phyloP scores from a whole-genome alignment of 2,888 invertebrate genomes.

The Luperina testacea region DNA sequence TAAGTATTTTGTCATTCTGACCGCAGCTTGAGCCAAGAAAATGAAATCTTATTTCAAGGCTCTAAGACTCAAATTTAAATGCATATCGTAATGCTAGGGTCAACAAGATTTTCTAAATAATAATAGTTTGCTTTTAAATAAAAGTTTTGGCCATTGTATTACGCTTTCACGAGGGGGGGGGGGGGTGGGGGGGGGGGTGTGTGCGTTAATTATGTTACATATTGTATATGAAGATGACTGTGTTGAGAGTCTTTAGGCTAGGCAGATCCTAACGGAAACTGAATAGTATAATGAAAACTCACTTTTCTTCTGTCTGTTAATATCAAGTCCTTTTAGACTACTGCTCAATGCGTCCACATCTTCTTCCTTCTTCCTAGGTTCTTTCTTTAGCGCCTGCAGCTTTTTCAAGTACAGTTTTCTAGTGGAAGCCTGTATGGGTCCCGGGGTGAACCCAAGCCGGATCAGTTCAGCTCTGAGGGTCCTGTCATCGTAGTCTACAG shows the following conservation, averaged over 20 bases:
- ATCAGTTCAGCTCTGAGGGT: slow-evolving; percentile 92
- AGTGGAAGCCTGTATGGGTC: slow-evolving; percentile 95
- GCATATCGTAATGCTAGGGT: too few species aligned
- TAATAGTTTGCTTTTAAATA: too few species aligned
- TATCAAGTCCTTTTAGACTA: slow-evolving; percentile 41
- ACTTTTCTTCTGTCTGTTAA: slow-evolving; percentile 59
- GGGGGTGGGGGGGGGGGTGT: too few species aligned
- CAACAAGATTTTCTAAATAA: too few species aligned
- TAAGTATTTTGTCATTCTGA: too few species aligned
- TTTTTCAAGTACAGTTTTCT: slow-evolving; percentile 94
- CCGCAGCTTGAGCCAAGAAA: too few species aligned
- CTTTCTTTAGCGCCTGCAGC: slow-evolving; percentile 90
- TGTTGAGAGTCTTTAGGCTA: not conserved
- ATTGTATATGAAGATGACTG: not conserved
- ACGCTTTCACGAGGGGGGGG: too few species aligned
- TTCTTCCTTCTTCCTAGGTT: slow-evolving; percentile 51
- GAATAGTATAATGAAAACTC: slow-evolving; percentile 39
- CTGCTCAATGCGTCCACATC: slow-evolving; percentile 38
- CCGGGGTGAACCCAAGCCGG: slow-evolving; percentile 92
- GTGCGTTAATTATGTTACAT: too few species aligned
- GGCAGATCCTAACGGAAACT: not conserved
- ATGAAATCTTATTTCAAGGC: too few species aligned
- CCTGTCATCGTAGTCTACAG: slow-evolving; percentile 92
- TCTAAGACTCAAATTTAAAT: too few species aligned
- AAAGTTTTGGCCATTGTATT: too few species aligned